Conservation (phyloP, 2,797 vertebrate species). For the Sebastes cheni region DNA sequence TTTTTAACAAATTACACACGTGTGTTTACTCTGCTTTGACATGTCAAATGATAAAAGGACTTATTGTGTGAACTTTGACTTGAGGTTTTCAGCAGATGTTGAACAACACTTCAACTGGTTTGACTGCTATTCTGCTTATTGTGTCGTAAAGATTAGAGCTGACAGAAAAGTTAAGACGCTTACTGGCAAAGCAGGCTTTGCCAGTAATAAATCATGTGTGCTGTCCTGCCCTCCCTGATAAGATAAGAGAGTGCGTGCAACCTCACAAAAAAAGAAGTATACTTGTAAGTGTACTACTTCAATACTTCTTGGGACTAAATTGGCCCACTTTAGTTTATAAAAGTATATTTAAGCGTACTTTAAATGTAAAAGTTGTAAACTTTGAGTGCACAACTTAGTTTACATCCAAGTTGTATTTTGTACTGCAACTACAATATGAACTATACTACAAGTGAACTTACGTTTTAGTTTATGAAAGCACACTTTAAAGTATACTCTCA, state of each 20-base stretch:
- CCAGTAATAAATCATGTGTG: background rate
- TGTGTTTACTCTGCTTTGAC: background rate
- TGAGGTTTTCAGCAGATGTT: background rate
- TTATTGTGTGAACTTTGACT: constrained; percentile 34
- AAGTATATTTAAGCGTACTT: too few relatives aligned
- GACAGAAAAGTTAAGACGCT: background rate
- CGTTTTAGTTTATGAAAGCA: too few relatives aligned
- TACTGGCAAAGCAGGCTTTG: constrained; percentile 14
- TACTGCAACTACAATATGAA: too few relatives aligned
- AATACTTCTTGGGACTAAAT: too few relatives aligned
- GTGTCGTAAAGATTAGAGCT: constrained; percentile 7
- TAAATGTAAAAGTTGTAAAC: too few relatives aligned
- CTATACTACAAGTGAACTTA: too few relatives aligned
- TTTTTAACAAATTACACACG: background rate
- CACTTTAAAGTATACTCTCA: too few relatives aligned
- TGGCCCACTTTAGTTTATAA: too few relatives aligned
- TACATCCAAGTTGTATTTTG: too few relatives aligned
- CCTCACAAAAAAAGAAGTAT: too few relatives aligned
- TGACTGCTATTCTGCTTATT: constrained; percentile 19
- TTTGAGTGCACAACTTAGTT: too few relatives aligned
- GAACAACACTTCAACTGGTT: constrained; percentile 34
- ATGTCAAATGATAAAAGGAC: background rate
- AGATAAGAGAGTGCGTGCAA: constrained; percentile 18
- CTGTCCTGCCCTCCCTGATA: constrained; percentile 13
- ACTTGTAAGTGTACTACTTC: too few relatives aligned